phyloP scores from a whole-genome alignment of 1,140 invertebrate species.

The Diploscapter pachys region DNA sequence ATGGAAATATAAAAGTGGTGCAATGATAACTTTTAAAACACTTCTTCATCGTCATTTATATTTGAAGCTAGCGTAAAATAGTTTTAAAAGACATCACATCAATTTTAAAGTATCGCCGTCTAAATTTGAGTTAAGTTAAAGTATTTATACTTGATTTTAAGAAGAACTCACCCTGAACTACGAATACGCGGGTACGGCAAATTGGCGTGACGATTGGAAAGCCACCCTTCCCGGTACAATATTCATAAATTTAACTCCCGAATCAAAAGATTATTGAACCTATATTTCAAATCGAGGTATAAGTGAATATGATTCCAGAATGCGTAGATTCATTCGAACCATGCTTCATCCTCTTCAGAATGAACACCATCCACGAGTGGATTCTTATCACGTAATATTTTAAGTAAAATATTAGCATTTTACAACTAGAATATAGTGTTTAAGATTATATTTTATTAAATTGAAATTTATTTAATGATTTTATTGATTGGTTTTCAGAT shows the following conservation, averaged over 20 bases:
- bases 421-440: too few relatives aligned
- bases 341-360: conserved; percentile 84
- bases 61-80: too few relatives aligned
- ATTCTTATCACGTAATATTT: conserved; percentile 81
- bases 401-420: too few relatives aligned
- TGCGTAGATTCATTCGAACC: conserved; percentile 81
- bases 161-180: conserved; percentile 74
- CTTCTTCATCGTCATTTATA: neutral
- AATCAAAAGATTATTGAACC: too few relatives aligned
- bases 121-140: too few relatives aligned
- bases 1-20: conserved; percentile 1
- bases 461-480: too few relatives aligned
- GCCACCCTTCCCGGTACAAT: conserved; percentile 66
- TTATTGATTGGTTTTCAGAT: conserved; percentile 39
- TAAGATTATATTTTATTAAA: too few relatives aligned
- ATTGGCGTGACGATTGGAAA: conserved; percentile 77
- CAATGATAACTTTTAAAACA: conserved; percentile 15
- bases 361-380: conserved; percentile 84
- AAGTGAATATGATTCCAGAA: neutral
- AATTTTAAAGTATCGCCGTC: too few relatives aligned
- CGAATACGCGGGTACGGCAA: conserved; percentile 69
- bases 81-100: too few relatives aligned
- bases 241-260: too few relatives aligned
- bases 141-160: conserved; percentile 59
- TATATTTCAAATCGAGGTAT: too few relatives aligned